Evolutionary conservation across 2,888 invertebrate genomes (phyloP), one percentile per base, ranked within the genome.

Genomic region (Flexamia atlantica): DNA sequence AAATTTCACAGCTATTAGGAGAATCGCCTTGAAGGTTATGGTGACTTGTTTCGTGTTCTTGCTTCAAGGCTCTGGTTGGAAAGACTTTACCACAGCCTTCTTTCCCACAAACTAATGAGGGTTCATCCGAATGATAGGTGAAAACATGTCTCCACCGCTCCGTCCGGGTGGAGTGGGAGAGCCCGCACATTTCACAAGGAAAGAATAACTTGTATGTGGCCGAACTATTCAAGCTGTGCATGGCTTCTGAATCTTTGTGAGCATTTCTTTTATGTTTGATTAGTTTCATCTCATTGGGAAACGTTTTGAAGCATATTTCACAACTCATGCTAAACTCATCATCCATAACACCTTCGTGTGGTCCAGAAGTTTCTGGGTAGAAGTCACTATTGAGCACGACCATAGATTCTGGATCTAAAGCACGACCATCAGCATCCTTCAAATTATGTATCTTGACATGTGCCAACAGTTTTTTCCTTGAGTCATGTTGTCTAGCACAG

Each of bases 371-470:
- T n/a, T 86, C 86, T 14, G 86, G 85, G 84, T 88, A 87, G 50
- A 86, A 85, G 17, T 87, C 87, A 81, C 87, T 87, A 83, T 89
- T 89, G 40, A 87, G 85, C 30, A 88, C 86, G 40, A 89, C 87
- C 83, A 89, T 86, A 40, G 87, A 87, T 84, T 88, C 89, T 25
- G 89, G 88, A 85, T 89, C 88, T 14, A 88, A 85, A 7, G 86
- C 83, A 60, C 88, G 87, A 7, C 89, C 89, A 60, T 87, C 85
- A 30, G 87, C 86, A 82, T 88, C 88, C 85, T 92, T 89, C 80
- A 93, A 90, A 83, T 92, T 91, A 88, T 93, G 93, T 79, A 92
- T 91, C 1, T 91, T 89, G 9, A 92, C 90, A 87, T 93, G 93
- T 46, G 91, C 91, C 84, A 91, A 89, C 74, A 91, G 88, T 85